Conservation (phyloP, 2,113 vertebrate genomes). For the Nerophis ophidion region DNA sequence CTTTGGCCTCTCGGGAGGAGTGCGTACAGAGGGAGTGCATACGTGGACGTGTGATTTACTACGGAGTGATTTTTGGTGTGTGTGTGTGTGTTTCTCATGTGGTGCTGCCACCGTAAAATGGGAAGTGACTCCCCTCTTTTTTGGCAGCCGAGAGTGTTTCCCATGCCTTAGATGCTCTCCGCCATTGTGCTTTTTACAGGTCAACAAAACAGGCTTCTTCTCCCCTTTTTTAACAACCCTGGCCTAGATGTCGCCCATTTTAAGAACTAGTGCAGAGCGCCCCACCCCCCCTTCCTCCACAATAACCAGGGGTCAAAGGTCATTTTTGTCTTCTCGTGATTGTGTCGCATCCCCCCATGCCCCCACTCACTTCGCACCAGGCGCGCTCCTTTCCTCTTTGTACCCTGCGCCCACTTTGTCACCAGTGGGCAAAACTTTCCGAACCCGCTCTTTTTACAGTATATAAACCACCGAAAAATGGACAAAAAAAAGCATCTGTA, state of each 20-base stretch:
- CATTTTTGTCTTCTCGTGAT: conserved; percentile 53
- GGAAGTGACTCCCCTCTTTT: conserved; percentile 80
- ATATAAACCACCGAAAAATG: conserved; percentile 77
- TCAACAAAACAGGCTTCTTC: conserved; percentile 72
- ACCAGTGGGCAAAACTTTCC: conserved; percentile 84
- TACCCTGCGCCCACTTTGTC: conserved; percentile 71
- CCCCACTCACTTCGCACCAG: conserved; percentile 23
- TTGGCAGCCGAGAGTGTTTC: conserved; percentile 90
- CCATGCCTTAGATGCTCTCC: conserved; percentile 86
- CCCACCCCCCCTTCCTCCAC: conserved; percentile 1
- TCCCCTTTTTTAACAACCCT: conserved; percentile 53
- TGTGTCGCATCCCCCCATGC: conserved; percentile 35
- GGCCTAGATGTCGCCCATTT: conserved; percentile 45
- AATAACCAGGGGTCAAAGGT: conserved; percentile 42
- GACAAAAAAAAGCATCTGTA: conserved; percentile 84
- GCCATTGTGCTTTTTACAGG: conserved; percentile 86
- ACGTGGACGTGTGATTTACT: conserved; percentile 38
- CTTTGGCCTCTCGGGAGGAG: conserved; percentile 39
- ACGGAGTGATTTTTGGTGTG: conserved; percentile 37
- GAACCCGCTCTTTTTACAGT: conserved; percentile 85
- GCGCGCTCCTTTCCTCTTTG: conserved; percentile 73
- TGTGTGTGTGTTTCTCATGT: conserved; percentile 54
- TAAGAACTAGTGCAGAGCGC: conserved; percentile 42
- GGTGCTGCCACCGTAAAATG: conserved; percentile 77
- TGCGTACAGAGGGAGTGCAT: conserved; percentile 31